phyloP scores from a whole-genome alignment of 2,113 vertebrate genomes.

The Microtus ochrogaster region DNA sequence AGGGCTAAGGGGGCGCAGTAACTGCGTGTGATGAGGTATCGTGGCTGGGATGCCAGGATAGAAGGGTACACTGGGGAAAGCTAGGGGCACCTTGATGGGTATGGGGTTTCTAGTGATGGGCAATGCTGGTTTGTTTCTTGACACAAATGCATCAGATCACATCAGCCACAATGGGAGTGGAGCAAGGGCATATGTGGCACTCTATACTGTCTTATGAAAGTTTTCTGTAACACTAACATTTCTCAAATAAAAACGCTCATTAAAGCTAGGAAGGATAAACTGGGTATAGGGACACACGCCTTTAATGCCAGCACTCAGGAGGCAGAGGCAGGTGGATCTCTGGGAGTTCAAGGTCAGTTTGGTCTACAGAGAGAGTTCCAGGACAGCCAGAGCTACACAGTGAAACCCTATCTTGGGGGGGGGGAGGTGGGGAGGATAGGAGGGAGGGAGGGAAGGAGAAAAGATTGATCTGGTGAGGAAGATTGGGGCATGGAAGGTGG shows the following conservation, averaged over 20 bases:
- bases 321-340: background rate
- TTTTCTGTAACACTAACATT: background rate
- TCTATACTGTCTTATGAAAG: background rate
- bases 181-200: background rate
- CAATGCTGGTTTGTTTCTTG: background rate
- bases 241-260: background rate
- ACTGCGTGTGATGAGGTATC: background rate
- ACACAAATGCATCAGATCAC: background rate
- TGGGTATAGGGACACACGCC: no score
- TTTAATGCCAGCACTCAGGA: background rate
- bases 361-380: background rate
- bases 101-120: no score
- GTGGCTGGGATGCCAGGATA: background rate
- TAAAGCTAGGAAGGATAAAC: background rate
- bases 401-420: no score
- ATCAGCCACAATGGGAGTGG: background rate
- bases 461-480: background rate
- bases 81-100: no score
- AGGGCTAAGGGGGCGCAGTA: background rate
- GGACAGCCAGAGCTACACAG: background rate
- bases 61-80: background rate
- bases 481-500: background rate
- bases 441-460: background rate
- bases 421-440: no score
- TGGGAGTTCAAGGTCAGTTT: background rate